Conservation (phyloP, 2,797 vertebrate genomes). For the Enteromius unitaeniatus region DNA sequence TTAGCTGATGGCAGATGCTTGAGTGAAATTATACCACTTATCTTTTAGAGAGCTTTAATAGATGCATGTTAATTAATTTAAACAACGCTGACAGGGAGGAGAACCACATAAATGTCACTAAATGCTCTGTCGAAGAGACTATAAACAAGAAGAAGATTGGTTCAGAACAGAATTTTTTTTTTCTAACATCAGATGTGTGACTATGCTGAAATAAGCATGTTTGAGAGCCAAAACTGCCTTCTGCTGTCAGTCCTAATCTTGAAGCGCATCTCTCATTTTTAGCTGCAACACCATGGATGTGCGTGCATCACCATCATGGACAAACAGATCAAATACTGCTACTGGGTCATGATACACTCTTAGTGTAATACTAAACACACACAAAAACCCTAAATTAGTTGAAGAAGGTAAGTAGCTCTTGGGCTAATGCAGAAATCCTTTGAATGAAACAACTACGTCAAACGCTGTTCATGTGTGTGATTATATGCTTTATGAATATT, state of each 20-base stretch:
- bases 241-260: constrained; percentile 7
- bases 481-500: neutral
- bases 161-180: neutral
- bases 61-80: constrained; percentile 23
- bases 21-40: constrained; percentile 32
- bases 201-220: neutral
- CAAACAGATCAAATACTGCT: constrained; percentile 1
- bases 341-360: neutral
- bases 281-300: neutral
- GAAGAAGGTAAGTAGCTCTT: neutral
- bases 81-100: constrained; percentile 9
- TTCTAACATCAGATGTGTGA: constrained; percentile 18
- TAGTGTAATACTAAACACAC: neutral
- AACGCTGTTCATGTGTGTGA: neutral
- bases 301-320: neutral
- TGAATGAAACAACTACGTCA: neutral
- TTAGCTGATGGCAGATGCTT: constrained; percentile 26
- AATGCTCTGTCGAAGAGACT: constrained; percentile 12
- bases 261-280: constrained; percentile 26
- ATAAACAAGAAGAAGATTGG: neutral
- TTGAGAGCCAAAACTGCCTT: constrained; percentile 2
- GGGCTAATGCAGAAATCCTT: neutral
- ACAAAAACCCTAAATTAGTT: neutral
- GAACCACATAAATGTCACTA: neutral
- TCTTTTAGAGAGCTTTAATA: constrained; percentile 32